Percentiles rank a stretch among this genome's conserved stretches.
Evolutionary conservation across 2,888 invertebrate species (phyloP).

Genomic region (Camponotus fellah): DNA sequence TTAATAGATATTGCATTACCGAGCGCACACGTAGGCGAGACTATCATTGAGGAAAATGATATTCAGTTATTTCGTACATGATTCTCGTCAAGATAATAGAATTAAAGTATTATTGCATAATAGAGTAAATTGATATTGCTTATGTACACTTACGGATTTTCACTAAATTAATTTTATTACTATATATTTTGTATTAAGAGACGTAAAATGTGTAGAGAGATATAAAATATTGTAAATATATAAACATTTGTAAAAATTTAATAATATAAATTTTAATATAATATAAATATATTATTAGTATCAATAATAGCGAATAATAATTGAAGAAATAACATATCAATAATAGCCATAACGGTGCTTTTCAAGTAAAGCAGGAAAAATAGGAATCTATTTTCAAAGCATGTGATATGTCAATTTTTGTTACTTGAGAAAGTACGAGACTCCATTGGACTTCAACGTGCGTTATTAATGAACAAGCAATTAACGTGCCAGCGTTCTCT

Average conservation of each 20-base stretch:
- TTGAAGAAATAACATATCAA: neutral
- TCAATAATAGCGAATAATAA: neutral
- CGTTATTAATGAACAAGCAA: conserved; percentile 12
- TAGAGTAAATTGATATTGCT: neutral
- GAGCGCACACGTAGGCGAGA: neutral
- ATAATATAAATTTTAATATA: too few relatives aligned
- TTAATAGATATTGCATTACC: neutral
- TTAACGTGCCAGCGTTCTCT: conserved; percentile 22
- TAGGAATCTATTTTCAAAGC: too few relatives aligned
- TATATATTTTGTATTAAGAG: neutral
- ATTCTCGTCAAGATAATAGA: neutral
- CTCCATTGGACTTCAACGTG: neutral
- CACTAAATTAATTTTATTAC: neutral
- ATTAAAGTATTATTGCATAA: neutral
- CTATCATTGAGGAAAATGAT: neutral
- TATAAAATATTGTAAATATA: neutral
- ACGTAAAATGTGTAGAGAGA: too few relatives aligned
- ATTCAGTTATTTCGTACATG: neutral
- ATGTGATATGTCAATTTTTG: neutral
- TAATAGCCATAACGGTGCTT: neutral
- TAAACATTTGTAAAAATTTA: too few relatives aligned
- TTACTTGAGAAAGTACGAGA: neutral
- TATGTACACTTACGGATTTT: neutral
- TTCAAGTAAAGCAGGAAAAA: neutral
- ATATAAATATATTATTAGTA: neutral